A percentile compares a stretch with the other conserved stretches of the same genome.
Evolutionary conservation across 2,113 vertebrate genomes (phyloP).

Genomic region (Amia ocellicauda): DNA sequence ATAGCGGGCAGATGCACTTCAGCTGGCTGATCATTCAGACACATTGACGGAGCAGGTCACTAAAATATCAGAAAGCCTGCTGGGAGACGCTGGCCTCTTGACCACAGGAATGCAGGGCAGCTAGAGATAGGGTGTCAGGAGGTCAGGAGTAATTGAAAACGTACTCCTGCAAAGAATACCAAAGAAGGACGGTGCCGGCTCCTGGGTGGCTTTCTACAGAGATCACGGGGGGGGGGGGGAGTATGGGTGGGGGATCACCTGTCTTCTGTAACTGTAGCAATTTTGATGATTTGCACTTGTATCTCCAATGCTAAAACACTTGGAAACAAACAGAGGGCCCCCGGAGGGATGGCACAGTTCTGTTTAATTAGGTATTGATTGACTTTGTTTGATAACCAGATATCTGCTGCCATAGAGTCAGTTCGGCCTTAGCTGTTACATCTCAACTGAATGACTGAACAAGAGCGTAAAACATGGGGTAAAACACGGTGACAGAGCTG

Average conservation of each 20-base stretch:
- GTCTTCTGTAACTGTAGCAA: conserved; percentile 15
- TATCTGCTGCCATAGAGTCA: too few species aligned
- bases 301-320: conserved; percentile 47
- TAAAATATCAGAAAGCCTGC: conserved; percentile 8
- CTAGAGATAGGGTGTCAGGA: conserved; percentile 12
- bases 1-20: conserved; percentile 8
- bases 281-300: conserved; percentile 45
- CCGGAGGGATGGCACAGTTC: conserved; percentile 30
- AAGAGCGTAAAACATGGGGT: too few species aligned
- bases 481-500: too few species aligned
- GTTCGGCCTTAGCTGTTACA: too few species aligned
- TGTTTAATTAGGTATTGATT: conserved; percentile 69
- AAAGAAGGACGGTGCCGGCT: conserved; percentile 25
- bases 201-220: neutral
- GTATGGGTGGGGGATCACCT: neutral
- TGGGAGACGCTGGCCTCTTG: conserved; percentile 10
- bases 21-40: conserved; percentile 19
- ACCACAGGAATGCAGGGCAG: conserved; percentile 13
- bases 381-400: conserved; percentile 43
- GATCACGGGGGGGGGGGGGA: neutral
- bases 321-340: conserved; percentile 22
- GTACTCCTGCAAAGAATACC: conserved; percentile 2
- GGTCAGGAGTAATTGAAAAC: conserved; percentile 16
- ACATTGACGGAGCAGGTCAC: conserved; percentile 19
- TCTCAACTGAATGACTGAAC: too few species aligned